phyloP scores from a whole-genome alignment of 37 sponge, comb jelly and placozoan species.

The Ephydatia muelleri region DNA sequence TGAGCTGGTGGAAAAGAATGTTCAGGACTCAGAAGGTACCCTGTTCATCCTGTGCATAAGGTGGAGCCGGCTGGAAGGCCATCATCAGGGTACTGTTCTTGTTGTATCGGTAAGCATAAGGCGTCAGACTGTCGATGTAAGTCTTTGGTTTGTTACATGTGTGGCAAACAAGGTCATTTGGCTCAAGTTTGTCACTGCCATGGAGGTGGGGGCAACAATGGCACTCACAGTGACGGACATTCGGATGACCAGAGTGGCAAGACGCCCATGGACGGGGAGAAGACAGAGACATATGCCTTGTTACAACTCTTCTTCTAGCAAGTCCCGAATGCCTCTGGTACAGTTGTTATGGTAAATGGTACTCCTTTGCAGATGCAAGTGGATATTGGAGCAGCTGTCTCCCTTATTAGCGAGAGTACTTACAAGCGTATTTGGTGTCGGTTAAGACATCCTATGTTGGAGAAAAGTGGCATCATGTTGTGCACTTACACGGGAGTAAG shows the following conservation, averaged over 20 bases:
- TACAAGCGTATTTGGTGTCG: neutral
- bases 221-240: neutral
- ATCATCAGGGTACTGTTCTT: neutral
- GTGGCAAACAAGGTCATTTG: conserved; percentile 6
- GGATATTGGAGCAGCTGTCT: neutral
- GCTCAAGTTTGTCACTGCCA: conserved; percentile 4
- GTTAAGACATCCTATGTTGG: neutral
- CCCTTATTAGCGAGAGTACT: too few relatives aligned
- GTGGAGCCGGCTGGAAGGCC: neutral
- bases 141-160: neutral
- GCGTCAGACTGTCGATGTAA: neutral
- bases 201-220: neutral
- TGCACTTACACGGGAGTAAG: neutral
- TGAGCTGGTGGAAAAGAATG: neutral
- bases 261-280: neutral
- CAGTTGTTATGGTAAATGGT: too few relatives aligned
- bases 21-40: neutral
- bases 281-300: too few relatives aligned
- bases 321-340: too few relatives aligned
- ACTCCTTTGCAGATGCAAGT: too few relatives aligned
- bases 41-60: neutral
- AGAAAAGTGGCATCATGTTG: neutral
- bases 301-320: neutral
- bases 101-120: conserved; percentile 8
- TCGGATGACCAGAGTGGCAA: neutral